phyloP scores from a whole-genome alignment of 1,140 invertebrate genomes.

The Drosophila prosaltans region DNA sequence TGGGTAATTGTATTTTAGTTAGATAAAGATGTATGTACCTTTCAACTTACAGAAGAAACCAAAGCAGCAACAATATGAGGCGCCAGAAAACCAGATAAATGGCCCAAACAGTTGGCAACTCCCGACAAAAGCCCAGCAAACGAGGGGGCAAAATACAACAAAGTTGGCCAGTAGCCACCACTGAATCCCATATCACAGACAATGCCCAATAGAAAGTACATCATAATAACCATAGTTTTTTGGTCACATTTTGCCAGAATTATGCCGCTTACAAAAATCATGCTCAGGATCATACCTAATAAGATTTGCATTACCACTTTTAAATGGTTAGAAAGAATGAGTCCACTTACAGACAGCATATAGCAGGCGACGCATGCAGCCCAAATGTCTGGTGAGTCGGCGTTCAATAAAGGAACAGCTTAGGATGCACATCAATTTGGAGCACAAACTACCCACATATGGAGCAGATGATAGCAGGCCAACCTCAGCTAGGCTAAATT shows the following conservation, averaged over 20 bases:
- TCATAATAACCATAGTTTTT: constrained; percentile 50
- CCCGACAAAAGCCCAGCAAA: constrained; percentile 72
- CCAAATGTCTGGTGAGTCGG: constrained; percentile 32
- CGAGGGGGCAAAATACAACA: constrained; percentile 72
- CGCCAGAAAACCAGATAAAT: constrained; percentile 66
- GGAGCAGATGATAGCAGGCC: constrained; percentile 62
- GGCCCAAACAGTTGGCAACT: constrained; percentile 62
- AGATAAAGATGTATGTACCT: not conserved
- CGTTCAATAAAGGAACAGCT: constrained; percentile 53
- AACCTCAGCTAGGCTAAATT: constrained; percentile 55
- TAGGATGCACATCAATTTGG: constrained; percentile 61
- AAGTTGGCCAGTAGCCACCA: constrained; percentile 69
- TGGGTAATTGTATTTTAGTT: not conserved
- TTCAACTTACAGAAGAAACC: constrained; percentile 55
- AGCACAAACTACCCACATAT: constrained; percentile 58
- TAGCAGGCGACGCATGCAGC: constrained; percentile 53
- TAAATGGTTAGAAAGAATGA: not conserved
- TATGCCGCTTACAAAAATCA: constrained; percentile 41
- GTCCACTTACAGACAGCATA: constrained; percentile 60
- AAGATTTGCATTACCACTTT: too few species aligned
- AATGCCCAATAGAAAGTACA: constrained; percentile 57
- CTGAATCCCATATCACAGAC: constrained; percentile 66
- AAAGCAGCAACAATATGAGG: constrained; percentile 53
- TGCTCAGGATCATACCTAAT: constrained; percentile 48
- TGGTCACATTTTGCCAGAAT: constrained; percentile 44